Conservation (phyloP, 2,888 invertebrate species). For the Eupithecia inturbata region DNA sequence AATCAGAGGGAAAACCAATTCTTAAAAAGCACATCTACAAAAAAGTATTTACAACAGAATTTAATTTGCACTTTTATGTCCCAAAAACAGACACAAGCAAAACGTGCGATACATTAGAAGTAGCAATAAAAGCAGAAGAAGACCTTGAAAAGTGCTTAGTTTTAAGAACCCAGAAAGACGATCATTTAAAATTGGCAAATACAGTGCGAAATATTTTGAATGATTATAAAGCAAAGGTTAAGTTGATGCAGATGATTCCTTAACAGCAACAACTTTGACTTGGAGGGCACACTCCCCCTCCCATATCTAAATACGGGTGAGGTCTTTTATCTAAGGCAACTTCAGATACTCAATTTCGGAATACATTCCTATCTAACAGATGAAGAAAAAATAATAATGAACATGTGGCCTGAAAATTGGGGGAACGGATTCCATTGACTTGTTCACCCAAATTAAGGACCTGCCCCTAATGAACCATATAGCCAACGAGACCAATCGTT, state of each 20-base stretch:
- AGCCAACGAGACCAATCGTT: background rate
- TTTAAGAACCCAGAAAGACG: slow-evolving; percentile 25
- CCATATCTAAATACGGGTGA: no score
- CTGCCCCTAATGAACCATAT: background rate
- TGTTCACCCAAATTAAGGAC: background rate
- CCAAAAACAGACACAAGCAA: slow-evolving; percentile 36
- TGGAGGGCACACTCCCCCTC: no score
- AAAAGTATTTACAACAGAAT: slow-evolving; percentile 34
- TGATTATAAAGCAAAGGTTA: slow-evolving; percentile 32
- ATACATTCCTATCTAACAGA: slow-evolving; percentile 10
- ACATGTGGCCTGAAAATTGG: slow-evolving; percentile 35
- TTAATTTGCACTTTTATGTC: slow-evolving; percentile 36
- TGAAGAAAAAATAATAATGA: slow-evolving; percentile 19
- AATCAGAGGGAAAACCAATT: slow-evolving; percentile 35
- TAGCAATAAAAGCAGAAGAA: no score
- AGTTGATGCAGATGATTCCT: slow-evolving; percentile 30
- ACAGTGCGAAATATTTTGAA: slow-evolving; percentile 31
- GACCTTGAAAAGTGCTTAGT: slow-evolving; percentile 29
- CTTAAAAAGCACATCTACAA: slow-evolving; percentile 26
- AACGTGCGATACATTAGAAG: slow-evolving; percentile 29
- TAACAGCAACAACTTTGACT: slow-evolving; percentile 37
- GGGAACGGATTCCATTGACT: background rate
- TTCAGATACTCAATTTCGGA: slow-evolving; percentile 38
- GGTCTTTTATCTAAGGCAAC: slow-evolving; percentile 38
- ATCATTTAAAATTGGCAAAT: slow-evolving; percentile 28